Percentiles rank a stretch among this genome's conserved stretches.
phyloP scores from a whole-genome alignment of 2,888 invertebrate species.

The Nomada flava region DNA sequence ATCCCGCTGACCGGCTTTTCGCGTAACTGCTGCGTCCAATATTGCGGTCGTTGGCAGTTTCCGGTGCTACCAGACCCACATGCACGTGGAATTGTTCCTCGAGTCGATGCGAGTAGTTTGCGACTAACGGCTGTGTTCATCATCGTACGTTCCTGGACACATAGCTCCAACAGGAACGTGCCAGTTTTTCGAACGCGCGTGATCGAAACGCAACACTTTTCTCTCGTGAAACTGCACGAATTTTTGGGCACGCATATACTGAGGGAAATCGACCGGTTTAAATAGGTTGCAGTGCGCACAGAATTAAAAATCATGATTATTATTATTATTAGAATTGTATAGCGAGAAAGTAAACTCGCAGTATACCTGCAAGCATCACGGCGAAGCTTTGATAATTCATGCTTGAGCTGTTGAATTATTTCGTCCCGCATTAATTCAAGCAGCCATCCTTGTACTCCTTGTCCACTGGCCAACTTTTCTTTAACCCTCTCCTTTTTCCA shows the following conservation, averaged over 20 bases:
- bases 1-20: conserved; percentile 65
- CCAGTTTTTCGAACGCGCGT: conserved; percentile 3
- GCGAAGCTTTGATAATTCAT: conserved; percentile 47
- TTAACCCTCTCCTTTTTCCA: neutral
- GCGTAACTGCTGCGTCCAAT: conserved; percentile 62
- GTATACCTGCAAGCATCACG: conserved; percentile 1
- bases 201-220: conserved; percentile 38
- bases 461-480: conserved; percentile 19
- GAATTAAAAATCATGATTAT: too few relatives aligned
- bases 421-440: conserved; percentile 42
- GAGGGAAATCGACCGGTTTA: neutral
- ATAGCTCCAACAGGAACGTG: conserved; percentile 6
- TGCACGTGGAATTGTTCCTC: conserved; percentile 40
- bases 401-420: conserved; percentile 39
- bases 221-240: neutral
- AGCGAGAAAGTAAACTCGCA: too few relatives aligned
- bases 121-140: conserved; percentile 56
- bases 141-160: conserved; percentile 42
- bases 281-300: neutral
- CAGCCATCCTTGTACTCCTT: conserved; percentile 3
- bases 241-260: neutral
- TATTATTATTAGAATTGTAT: too few relatives aligned
- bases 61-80: conserved; percentile 31
- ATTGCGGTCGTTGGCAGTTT: conserved; percentile 67
- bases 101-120: conserved; percentile 51